phyloP scores from a whole-genome alignment of 2,113 vertebrate species.

The Odontesthes bonariensis region DNA sequence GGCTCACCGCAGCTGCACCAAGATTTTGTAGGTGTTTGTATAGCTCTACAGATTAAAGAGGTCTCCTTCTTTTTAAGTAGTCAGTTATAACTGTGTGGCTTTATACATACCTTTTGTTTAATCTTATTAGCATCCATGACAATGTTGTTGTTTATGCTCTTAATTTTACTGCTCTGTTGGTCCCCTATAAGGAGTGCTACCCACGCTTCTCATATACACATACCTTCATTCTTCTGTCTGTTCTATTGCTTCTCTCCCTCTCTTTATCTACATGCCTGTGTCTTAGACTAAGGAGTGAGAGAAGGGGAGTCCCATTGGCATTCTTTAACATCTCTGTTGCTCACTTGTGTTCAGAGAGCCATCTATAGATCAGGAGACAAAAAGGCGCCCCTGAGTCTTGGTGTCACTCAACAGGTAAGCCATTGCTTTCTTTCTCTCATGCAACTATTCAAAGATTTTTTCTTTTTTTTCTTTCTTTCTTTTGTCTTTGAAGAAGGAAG shows the following conservation, averaged over 20 bases:
- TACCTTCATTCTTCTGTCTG: constrained; percentile 40
- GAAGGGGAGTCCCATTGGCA: constrained; percentile 72
- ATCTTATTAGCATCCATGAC: not conserved
- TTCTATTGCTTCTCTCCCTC: constrained; percentile 31
- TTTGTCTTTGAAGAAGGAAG: constrained; percentile 37
- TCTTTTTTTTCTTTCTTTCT: constrained; percentile 8
- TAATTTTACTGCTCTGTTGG: not conserved
- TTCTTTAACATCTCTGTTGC: constrained; percentile 71
- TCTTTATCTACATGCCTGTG: constrained; percentile 63
- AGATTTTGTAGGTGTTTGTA: constrained; percentile 37
- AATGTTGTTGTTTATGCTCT: constrained; percentile 17
- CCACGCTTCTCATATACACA: constrained; percentile 14
- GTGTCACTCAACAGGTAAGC: constrained; percentile 81
- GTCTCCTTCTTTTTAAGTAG: constrained; percentile 15
- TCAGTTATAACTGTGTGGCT: not conserved
- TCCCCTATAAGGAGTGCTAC: not conserved
- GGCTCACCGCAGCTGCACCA: constrained; percentile 45
- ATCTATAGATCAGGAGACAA: constrained; percentile 77
- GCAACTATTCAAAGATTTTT: constrained; percentile 71
- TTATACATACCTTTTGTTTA: not conserved
- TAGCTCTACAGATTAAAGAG: constrained; percentile 20
- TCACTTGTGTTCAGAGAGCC: constrained; percentile 74
- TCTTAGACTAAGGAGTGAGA: constrained; percentile 67
- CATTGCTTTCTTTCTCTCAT: constrained; percentile 62
- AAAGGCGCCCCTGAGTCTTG: constrained; percentile 71